Base-by-base conservation (phyloP, 1,140 invertebrate species). In the Microplitis demolitor region DNA sequence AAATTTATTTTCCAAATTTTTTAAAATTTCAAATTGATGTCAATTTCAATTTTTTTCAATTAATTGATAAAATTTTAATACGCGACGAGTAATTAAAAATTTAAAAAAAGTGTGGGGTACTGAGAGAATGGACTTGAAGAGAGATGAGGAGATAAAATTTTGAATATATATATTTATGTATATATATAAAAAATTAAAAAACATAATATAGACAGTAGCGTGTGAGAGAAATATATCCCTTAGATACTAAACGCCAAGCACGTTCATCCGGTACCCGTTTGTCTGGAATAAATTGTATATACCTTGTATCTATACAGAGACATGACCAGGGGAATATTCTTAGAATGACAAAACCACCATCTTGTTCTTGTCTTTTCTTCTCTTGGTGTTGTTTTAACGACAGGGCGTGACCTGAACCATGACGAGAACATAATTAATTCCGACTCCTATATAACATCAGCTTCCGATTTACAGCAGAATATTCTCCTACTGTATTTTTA, bases 331-430 rank as follows among this genome's bases (percentile, higher is more conserved):
- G 39, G 35, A 70, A 69, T 31, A 73, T 80, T 81, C 79, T 78
- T 66, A 72, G 80, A 81, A 82, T 80, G 76, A 82, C 76, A 79
- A 81, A 81, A 80, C 77, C 6, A 63, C 51, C 51, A 67, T 67
- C 31, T 67, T 67, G 50, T 63, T 70, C 24, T 71, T 64, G 39
- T 45, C 39, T 60, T n/a, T 68, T 53, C 31, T 54, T 68, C 45
- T 51, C 31, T 68, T 35, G 24, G 13, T 60, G 53, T 69, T 69
- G 3, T 50, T 70, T 62, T 70, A 70, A 62, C 58, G 58, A 70
- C 69, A 70, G 58, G 69, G 61, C 69, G 69, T 71, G 69, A 71
- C 61, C 69, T 71, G 69, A 39, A 66, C 37, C n/a, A 54, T 33
- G 69, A 64, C 50, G 31, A 71, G 37, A 50, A 63, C 45, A 64